These are phyloP conservation scores for Reticulitermes speratus DNA, from an alignment of 1,140 invertebrate species.

Conservation along the genomic window DNA sequence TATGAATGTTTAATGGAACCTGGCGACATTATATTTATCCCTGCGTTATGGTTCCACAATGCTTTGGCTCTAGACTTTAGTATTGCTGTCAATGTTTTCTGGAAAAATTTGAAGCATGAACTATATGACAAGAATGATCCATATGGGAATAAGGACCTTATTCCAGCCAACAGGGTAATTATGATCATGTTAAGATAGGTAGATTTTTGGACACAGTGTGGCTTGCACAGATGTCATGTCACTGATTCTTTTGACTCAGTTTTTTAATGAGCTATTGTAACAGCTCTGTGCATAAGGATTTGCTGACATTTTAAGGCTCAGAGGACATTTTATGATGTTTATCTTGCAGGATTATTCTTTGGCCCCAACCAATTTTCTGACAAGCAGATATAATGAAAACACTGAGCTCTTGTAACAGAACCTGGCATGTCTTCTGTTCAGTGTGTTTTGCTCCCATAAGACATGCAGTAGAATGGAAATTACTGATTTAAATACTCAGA, in stretches of 20 bases:
- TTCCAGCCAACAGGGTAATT: slow-evolving; percentile 48
- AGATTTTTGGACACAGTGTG: background rate
- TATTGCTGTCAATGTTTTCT: slow-evolving; percentile 62
- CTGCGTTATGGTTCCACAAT: slow-evolving; percentile 65
- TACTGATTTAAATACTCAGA: too few relatives aligned
- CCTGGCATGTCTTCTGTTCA: too few relatives aligned
- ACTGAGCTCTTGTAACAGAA: too few relatives aligned
- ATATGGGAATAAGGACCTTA: slow-evolving; percentile 59
- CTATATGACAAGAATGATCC: slow-evolving; percentile 58
- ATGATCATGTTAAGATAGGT: background rate
- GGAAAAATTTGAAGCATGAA: slow-evolving; percentile 52
- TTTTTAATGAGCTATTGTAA: background rate
- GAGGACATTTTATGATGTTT: background rate
- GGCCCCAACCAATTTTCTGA: too few relatives aligned
- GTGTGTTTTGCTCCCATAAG: too few relatives aligned
- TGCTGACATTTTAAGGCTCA: background rate
- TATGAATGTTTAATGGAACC: slow-evolving; percentile 51
- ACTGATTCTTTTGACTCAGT: background rate
- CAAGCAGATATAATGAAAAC: too few relatives aligned
- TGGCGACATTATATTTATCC: slow-evolving; percentile 63
- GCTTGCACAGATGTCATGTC: background rate
- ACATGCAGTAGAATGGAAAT: too few relatives aligned
- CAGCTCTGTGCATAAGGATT: background rate
- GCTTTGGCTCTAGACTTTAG: slow-evolving; percentile 53
- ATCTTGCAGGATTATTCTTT: too few relatives aligned